Conservation (phyloP, 2,797 vertebrate genomes). For the Lycodopsis pacificus region DNA sequence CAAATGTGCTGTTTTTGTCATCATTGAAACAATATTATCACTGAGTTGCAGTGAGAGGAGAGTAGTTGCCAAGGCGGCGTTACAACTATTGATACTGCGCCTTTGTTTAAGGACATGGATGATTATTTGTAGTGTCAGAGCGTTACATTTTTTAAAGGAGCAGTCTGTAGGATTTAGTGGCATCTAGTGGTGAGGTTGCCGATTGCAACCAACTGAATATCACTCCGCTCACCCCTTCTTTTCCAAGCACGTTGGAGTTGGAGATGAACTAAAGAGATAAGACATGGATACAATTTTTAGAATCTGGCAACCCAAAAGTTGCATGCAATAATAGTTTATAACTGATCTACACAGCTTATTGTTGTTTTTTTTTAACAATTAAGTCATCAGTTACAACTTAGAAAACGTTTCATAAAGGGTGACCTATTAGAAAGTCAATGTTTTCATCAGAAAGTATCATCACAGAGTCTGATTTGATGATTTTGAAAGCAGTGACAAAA, state of each 20-base stretch:
- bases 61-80: neutral
- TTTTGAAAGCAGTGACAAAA: no score
- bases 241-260: neutral
- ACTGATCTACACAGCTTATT: neutral
- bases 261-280: neutral
- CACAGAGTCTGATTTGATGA: no score
- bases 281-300: neutral
- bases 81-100: neutral
- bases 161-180: neutral
- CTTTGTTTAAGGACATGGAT: neutral
- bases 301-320: neutral
- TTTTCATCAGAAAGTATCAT: neutral
- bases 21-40: conserved; percentile 46
- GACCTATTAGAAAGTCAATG: no score
- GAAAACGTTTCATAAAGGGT: neutral
- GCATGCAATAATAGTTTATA: neutral
- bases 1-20: conserved; percentile 36
- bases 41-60: conserved; percentile 20
- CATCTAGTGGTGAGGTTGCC: neutral
- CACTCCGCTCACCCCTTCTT: neutral
- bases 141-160: neutral
- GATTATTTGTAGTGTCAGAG: neutral
- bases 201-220: neutral
- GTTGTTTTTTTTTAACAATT: neutral
- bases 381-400: neutral